These are phyloP conservation scores for Aplochiton taeniatus DNA, from an alignment of 2,797 vertebrate species.

Conservation along the genomic window DNA sequence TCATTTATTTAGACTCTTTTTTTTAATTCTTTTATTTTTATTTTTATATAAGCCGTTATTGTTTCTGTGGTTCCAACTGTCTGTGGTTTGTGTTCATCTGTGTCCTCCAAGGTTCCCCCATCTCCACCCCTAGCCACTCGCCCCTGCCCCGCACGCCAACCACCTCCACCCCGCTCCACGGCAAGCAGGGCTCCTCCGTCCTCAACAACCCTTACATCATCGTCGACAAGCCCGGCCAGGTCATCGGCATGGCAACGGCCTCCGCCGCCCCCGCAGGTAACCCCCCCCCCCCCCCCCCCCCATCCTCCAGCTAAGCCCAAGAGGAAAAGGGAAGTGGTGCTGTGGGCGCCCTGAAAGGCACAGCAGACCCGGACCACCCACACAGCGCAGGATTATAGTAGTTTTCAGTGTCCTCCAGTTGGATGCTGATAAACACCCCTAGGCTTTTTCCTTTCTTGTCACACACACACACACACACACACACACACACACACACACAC, in stretches of 20 bases:
- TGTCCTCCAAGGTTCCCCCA: conserved; percentile 86
- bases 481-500: background rate
- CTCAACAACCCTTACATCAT: conserved; percentile 88
- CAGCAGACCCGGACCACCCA: conserved; percentile 41
- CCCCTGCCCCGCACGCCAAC: conserved; percentile 88
- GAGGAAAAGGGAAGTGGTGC: conserved; percentile 33
- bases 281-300: background rate
- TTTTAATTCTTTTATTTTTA: background rate
- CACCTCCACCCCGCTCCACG: conserved; percentile 86
- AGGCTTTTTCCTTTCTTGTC: conserved; percentile 5
- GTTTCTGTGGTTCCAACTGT: background rate
- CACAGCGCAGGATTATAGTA: conserved; percentile 36
- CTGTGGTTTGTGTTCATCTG: background rate
- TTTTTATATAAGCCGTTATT: background rate
- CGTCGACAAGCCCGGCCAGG: conserved; percentile 90
- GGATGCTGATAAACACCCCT: conserved; percentile 27
- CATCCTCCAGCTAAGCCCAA: too few relatives aligned
- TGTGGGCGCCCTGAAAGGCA: conserved; percentile 10
- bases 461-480: conserved; percentile 1
- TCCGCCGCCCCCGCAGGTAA: conserved; percentile 73
- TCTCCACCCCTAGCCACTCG: conserved; percentile 95
- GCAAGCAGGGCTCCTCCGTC: conserved; percentile 86
- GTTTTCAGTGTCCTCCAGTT: conserved; percentile 20
- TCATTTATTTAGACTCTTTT: background rate
- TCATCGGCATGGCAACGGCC: conserved; percentile 78